phyloP scores from a whole-genome alignment of 2,888 invertebrate species.

The Acleris sparsana region DNA sequence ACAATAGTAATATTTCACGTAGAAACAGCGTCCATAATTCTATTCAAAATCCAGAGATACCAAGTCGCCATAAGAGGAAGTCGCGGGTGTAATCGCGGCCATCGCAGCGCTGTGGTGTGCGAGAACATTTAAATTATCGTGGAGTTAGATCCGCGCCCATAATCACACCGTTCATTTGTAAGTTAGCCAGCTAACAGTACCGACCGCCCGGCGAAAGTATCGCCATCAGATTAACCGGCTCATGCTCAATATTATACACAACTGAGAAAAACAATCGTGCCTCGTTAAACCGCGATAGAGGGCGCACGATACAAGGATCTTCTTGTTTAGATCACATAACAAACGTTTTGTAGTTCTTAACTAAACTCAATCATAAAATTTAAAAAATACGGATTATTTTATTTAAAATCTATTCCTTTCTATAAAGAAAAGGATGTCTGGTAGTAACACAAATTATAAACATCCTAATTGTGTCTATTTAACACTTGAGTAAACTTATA shows the following conservation, averaged over 20 bases:
- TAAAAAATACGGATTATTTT: too few species aligned
- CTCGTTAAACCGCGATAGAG: slow-evolving; percentile 80
- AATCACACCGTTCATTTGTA: slow-evolving; percentile 82
- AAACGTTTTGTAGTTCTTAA: background rate
- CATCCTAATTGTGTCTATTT: too few species aligned
- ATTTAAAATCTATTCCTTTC: too few species aligned
- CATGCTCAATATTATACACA: slow-evolving; percentile 82
- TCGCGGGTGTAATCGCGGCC: slow-evolving; percentile 71
- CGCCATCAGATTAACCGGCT: slow-evolving; percentile 76
- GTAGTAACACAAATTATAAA: too few species aligned
- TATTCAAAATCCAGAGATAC: slow-evolving; percentile 73
- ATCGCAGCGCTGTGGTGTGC: slow-evolving; percentile 67
- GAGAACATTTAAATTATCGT: slow-evolving; percentile 82
- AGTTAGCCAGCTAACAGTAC: slow-evolving; percentile 76
- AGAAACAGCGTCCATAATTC: slow-evolving; percentile 60
- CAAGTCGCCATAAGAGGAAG: slow-evolving; percentile 74
- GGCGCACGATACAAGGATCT: slow-evolving; percentile 68
- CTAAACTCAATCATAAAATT: background rate
- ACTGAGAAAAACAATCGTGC: slow-evolving; percentile 82
- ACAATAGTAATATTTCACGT: slow-evolving; percentile 29
- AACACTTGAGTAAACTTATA: too few species aligned
- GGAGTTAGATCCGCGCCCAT: slow-evolving; percentile 77
- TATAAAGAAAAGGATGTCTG: too few species aligned
- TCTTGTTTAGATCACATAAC: slow-evolving; percentile 37
- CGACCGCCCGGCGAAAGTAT: slow-evolving; percentile 72